Conservation (phyloP, 37 sponge, comb jelly and placozoan genomes). For the Haliclona indistincta region DNA sequence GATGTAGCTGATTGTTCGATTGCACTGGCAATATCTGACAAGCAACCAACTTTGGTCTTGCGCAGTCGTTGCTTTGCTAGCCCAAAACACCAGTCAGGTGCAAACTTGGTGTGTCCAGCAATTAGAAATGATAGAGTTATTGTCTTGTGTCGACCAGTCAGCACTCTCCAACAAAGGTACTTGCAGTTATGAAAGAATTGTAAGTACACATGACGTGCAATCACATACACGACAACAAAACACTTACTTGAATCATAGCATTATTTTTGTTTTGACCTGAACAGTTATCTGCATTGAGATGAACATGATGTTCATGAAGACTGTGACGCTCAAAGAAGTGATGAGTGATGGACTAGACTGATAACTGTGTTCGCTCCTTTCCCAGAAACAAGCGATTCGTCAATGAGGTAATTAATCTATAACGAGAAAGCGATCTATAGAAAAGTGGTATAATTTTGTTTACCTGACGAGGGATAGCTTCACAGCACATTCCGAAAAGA, state of each 20-base stretch:
- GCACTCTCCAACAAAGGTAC: conserved; percentile 5
- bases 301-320: not conserved
- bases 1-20: conserved; percentile 13
- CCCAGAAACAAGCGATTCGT: conserved; percentile 17
- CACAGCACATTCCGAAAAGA: conserved; percentile 67
- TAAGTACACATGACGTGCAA: too few relatives aligned
- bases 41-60: conserved; percentile 12
- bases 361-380: conserved; percentile 25
- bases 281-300: conserved; percentile 27
- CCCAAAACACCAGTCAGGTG: conserved; percentile 46
- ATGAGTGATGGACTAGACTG: conserved; percentile 24
- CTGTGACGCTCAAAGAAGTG: conserved; percentile 13
- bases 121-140: conserved; percentile 21
- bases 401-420: conserved; percentile 47
- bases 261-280: conserved; percentile 32
- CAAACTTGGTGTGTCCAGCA: conserved; percentile 41
- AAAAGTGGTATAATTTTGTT: too few relatives aligned
- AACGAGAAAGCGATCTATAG: too few relatives aligned
- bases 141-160: conserved; percentile 1
- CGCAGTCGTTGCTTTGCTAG: conserved; percentile 5
- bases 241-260: conserved; percentile 7
- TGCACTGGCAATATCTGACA: conserved; percentile 22
- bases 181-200: not conserved
- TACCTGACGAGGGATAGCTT: conserved; percentile 62
- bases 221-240: too few relatives aligned